phyloP scores from a whole-genome alignment of 2,797 vertebrate species.

The Chelon auratus region DNA sequence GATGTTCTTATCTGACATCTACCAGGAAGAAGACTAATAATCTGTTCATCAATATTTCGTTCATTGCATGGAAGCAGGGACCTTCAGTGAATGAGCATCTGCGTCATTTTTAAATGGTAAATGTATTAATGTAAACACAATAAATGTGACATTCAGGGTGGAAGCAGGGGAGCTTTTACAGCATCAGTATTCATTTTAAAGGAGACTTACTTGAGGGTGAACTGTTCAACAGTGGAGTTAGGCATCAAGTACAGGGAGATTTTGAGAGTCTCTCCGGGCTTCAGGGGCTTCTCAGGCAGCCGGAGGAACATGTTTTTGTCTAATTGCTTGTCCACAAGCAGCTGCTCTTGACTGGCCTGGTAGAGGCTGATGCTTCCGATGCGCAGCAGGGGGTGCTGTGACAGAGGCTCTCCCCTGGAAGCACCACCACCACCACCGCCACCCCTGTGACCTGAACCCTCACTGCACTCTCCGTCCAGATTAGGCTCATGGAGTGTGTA shows the following conservation, averaged over 20 bases:
- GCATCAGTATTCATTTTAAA: background rate
- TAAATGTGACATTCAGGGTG: constrained; percentile 28
- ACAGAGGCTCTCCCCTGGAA: constrained; percentile 87
- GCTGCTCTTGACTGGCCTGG: constrained; percentile 86
- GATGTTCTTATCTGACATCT: constrained; percentile 19
- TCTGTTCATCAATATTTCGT: constrained; percentile 34
- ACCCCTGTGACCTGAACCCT: constrained; percentile 75
- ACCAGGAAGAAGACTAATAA: constrained; percentile 21
- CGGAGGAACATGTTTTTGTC: constrained; percentile 94
- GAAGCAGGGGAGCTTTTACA: background rate
- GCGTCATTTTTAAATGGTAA: background rate
- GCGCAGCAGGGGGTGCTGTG: constrained; percentile 95
- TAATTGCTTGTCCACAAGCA: constrained; percentile 92
- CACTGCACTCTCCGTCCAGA: constrained; percentile 86
- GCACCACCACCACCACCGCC: constrained; percentile 19
- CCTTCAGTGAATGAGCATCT: constrained; percentile 10
- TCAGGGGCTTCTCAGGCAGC: constrained; percentile 92
- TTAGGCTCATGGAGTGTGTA: constrained; percentile 93
- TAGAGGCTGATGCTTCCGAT: constrained; percentile 97
- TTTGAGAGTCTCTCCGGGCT: constrained; percentile 92
- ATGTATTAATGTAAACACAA: constrained; percentile 16
- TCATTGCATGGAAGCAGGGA: constrained; percentile 23
- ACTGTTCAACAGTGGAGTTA: constrained; percentile 95
- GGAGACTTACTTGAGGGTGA: constrained; percentile 93
- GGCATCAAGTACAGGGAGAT: constrained; percentile 92